Base-by-base conservation (phyloP, 2,888 invertebrate genomes). In the Caenorhabditis auriculariae region DNA sequence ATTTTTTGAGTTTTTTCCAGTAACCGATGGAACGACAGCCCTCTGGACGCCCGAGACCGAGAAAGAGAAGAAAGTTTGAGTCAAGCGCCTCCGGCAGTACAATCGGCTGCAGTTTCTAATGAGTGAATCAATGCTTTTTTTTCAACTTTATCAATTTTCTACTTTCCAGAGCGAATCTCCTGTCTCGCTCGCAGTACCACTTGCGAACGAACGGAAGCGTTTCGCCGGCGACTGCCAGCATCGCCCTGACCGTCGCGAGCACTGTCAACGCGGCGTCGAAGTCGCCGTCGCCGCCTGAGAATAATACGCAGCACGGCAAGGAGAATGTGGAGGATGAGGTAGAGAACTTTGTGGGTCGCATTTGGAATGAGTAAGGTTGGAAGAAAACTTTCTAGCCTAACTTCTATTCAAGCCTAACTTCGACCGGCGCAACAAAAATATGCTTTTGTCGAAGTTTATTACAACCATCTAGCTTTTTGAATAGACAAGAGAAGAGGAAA, bases 141-240 rank as follows among this genome's bases (percentile, higher is more conserved):
- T 47, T 2, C 4, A 4, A 32, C 12, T 26, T 12, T 4, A 32
- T 24, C 12, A 5, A 24, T 19, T 9, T 15, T 38, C 5, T 47
- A 9, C 24, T 35, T 60, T 60, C 3, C 51, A 60, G 60, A 53
- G 47, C 21, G n/a, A n/a, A n/a, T 39, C 39, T 19, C 39, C n/a
- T 26, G 27, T 26, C 15, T 43, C 44, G 42, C 7, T 43, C 54
- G 4, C 38, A 51, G 28, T 62, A 57, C 43, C 62, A 62, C 35
- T 32, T 9, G 35, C 35, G 58, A 23, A 53, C 48, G 3, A 63
- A 63, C 44, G 63, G 63, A 55, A 63, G 63, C 38, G 63, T 58
- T 0, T 63, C 63, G 4, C 63, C 63, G 5, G 63, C 63, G 6
- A 63, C 52, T 23, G 58, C 44, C 0, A 63, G 63, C 23, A 59